Evolutionary conservation across 2,888 invertebrate genomes (phyloP).

Genomic region (Torymus auratus): DNA sequence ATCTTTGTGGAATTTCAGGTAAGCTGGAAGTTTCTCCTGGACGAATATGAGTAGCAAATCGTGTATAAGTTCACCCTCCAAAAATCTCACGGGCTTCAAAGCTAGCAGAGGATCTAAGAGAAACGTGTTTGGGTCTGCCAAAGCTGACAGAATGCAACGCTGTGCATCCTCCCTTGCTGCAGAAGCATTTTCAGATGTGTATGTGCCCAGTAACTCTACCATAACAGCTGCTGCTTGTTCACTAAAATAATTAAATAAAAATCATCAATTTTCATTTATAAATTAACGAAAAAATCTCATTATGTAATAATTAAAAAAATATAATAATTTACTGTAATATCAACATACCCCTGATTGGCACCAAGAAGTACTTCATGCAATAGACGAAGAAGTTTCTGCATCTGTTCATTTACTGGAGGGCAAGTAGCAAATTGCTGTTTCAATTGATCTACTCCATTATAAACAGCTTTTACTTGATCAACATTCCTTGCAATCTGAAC

Average conservation of each 20-base stretch:
- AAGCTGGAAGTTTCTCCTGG: conserved; percentile 93
- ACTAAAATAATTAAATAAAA: conserved; percentile 76
- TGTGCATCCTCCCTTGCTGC: conserved; percentile 98
- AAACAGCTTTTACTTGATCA: conserved; percentile 90
- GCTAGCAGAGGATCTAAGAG: conserved; percentile 95
- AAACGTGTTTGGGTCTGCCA: conserved; percentile 97
- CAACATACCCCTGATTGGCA: conserved; percentile 87
- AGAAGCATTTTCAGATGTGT: conserved; percentile 97
- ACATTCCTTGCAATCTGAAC: conserved; percentile 93
- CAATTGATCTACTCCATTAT: conserved; percentile 89
- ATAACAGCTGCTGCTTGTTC: conserved; percentile 96
- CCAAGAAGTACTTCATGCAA: conserved; percentile 92
- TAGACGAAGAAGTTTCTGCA: conserved; percentile 92
- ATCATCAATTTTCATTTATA: conserved; percentile 2
- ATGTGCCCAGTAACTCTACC: conserved; percentile 97
- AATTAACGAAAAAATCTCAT: background rate
- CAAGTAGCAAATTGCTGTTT: conserved; percentile 88
- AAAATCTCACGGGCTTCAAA: conserved; percentile 94
- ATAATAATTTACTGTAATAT: background rate
- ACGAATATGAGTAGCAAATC: conserved; percentile 96
- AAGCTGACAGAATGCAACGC: conserved; percentile 95
- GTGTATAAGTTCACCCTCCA: conserved; percentile 96
- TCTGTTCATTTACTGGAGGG: conserved; percentile 90
- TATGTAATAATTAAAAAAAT: conserved; percentile 13
- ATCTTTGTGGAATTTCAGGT: conserved; percentile 93